Conservation (phyloP, 2,113 vertebrate genomes). For the Alethe diademata region DNA sequence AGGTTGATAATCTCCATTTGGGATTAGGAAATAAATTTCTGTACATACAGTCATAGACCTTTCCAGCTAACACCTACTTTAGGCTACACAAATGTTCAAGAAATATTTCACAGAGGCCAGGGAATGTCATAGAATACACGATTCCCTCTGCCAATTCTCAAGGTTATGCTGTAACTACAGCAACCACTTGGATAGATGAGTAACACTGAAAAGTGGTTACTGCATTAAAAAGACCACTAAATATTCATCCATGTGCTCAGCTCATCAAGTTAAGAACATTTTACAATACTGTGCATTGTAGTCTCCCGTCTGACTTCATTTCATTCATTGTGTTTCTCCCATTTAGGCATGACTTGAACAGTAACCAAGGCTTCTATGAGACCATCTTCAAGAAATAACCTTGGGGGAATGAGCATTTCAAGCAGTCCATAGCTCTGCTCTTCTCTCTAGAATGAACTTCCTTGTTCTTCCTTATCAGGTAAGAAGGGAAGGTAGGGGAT, state of each 20-base stretch:
- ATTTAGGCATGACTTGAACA: not conserved
- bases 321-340: not conserved
- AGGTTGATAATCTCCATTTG: not conserved
- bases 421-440: not conserved
- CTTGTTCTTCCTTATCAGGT: not conserved
- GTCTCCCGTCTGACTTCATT: not conserved
- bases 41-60: not conserved
- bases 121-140: not conserved
- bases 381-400: not conserved
- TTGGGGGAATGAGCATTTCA: not conserved
- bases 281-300: not conserved
- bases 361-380: not conserved
- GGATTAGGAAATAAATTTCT: not conserved
- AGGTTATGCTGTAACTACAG: conserved; percentile 34
- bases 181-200: not conserved
- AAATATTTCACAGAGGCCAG: not conserved
- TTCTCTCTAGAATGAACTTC: not conserved
- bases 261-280: not conserved
- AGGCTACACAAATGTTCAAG: not conserved
- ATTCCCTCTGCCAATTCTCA: not conserved
- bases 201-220: not conserved
- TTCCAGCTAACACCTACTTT: not conserved
- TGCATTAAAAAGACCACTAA: not conserved
- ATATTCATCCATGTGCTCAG: not conserved
- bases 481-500: not conserved